phyloP scores from a whole-genome alignment of 2,113 vertebrate genomes.

The Stigmatopora nigra region DNA sequence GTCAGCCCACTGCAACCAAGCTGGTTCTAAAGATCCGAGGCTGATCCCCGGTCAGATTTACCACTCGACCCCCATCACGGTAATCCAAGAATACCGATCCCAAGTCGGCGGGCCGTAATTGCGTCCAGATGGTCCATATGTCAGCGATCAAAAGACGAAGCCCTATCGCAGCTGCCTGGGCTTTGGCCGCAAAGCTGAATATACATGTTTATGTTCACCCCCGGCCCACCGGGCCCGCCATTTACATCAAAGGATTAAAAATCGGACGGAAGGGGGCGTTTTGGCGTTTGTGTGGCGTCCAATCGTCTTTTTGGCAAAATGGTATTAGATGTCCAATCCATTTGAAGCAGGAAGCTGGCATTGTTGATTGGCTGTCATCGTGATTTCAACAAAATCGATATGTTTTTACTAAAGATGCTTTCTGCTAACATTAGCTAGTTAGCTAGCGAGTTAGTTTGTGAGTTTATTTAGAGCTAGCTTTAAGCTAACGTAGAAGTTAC shows the following conservation, averaged over 20 bases:
- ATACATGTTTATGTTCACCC: slow-evolving; percentile 22
- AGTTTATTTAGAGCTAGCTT: no score
- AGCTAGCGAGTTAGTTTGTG: no score
- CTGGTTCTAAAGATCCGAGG: background rate
- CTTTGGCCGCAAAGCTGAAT: slow-evolving; percentile 1
- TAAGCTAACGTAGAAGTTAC: no score
- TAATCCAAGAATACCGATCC: slow-evolving; percentile 46
- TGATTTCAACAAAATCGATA: no score
- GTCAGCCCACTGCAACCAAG: background rate
- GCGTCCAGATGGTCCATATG: slow-evolving; percentile 72
- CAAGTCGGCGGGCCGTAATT: slow-evolving; percentile 56
- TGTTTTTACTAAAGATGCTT: no score
- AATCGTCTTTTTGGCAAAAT: no score
- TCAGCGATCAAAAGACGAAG: slow-evolving; percentile 61
- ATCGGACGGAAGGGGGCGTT: no score
- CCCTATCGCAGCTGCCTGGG: slow-evolving; percentile 52
- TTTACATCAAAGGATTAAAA: slow-evolving; percentile 22
- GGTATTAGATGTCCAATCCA: no score
- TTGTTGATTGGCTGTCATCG: no score
- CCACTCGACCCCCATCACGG: background rate
- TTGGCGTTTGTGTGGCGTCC: no score
- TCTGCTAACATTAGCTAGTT: no score
- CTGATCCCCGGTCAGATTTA: slow-evolving; percentile 32
- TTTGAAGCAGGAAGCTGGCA: no score
- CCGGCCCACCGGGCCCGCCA: slow-evolving; percentile 15